These are phyloP conservation scores for Origma solitaria DNA, from an alignment of 2,113 vertebrate genomes.

Conservation along the genomic window DNA sequence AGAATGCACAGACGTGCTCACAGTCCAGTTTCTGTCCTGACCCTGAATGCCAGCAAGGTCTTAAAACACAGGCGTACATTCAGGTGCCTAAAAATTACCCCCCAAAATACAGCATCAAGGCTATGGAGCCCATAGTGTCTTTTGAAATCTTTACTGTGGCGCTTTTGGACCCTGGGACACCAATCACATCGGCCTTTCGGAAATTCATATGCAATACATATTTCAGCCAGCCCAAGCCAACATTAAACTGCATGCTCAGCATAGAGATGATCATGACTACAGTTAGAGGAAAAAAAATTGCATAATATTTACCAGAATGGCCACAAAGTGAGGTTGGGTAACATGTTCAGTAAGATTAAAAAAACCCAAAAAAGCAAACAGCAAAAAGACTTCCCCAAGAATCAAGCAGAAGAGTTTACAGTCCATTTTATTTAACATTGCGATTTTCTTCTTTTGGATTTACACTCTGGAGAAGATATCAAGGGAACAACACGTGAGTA, in stretches of 20 bases:
- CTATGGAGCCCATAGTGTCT: background rate
- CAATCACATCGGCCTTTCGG: accelerated
- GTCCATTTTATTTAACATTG: background rate
- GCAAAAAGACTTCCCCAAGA: background rate
- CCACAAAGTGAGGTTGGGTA: background rate
- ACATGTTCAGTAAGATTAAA: background rate
- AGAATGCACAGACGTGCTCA: background rate
- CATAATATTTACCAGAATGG: background rate
- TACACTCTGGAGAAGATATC: background rate
- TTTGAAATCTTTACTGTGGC: background rate
- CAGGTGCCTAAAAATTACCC: background rate
- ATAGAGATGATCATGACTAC: background rate
- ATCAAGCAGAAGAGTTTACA: background rate
- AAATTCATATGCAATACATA: background rate
- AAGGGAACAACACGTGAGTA: background rate
- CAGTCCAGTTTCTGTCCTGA: accelerated
- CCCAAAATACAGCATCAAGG: background rate
- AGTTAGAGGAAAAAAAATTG: background rate
- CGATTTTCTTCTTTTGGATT: slow-evolving; percentile 7
- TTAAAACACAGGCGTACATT: background rate
- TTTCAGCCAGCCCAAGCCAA: background rate
- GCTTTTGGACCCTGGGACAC: background rate
- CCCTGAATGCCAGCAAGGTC: background rate
- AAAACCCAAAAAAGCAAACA: background rate
- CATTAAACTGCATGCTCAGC: background rate